Evolutionary conservation across 30 jellyfish, hydroid and myxozoan genomes (phyloP), one percentile per base, ranked within the genome.

Genomic region (Aurelia aurita complex sp. Pacific): DNA sequence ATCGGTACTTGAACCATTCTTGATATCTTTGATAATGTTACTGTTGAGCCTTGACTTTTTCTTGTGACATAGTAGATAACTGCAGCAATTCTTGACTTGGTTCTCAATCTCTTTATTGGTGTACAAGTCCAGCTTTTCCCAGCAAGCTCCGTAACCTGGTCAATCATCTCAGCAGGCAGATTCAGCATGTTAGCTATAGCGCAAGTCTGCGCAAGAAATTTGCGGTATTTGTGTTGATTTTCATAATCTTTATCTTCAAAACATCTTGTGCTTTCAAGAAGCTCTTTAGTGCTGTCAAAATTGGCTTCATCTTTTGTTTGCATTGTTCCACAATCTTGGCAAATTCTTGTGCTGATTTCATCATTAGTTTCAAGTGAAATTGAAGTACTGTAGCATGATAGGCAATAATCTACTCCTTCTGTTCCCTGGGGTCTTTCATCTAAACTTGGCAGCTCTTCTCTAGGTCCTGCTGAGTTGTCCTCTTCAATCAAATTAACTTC

Each of bases 251-350:
- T 17, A 3, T 54, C 19, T 2, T 33, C 40, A 16, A 54, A 68
- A 8, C 73, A 17, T 15, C 59, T 73, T 23, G 13, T 10, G 38
- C 43, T 40, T 10, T 5, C 33, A 17, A 79, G 43, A 4, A 51
- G 29, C 64, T 23, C 43, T 29, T 13, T 40, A 19, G 54, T 13
- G 23, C 70, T 36, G n/a, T 69, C 80, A 61, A 83, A 51, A 33
- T 2, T 62, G 38, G 67, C 18, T 60, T 63, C 75, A 13, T 18
- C 69, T 11, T 64, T 74, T 1, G 76, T 16, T 64, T 84, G 93
- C 82, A 84, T 19, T 33, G 87, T 40, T 19, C 93, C 93, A 70
- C 93, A 84, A 23, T 64, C 71, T 42, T 5, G 55, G 77, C 93
- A 84, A 7, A 73, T 69, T 18, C 16, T 52, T 32, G 64, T 71